Base-by-base conservation (phyloP, 2,113 vertebrate genomes). In the Mastomys coucha region DNA sequence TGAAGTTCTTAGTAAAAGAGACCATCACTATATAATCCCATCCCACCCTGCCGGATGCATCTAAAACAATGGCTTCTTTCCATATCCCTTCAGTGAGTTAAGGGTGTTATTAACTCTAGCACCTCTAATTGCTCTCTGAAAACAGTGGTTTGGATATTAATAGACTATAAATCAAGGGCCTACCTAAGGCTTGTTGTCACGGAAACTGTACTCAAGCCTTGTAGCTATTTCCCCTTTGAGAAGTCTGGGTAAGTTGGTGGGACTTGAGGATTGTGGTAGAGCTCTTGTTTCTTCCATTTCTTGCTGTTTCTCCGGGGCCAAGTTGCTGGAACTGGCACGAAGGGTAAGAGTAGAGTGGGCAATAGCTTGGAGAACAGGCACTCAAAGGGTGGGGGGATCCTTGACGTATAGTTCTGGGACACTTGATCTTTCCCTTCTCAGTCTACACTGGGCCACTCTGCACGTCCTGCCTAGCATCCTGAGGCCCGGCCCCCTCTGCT, bases 141-240 rank as follows among this genome's bases (percentile, higher is more conserved):
- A 96, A 97, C 94, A 97, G 95, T 97, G 89, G 94, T 97, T 97
- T 96, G 89, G 92, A 58, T 94, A 97, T 96, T 97, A 97, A 98
- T 92, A 96, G 96, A 89, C 86, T 96, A 90, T 77, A 97, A 97
- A 94, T 95, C 92, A 73, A 95, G 95, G 90, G 96, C 89, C 96
- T 88, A 97, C 96, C 97, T 97, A 93, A 93, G 73, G 86, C 96
- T 97, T 4, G 89, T 97, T 91, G 97, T 97, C 97, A 96, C 39
- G 89, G 97, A 97, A 97, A 98, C 96, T 9, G 73, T 86, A 72
- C 94, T 77, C 84, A 77, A 97, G 58, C 84, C 95, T 51, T 22
- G 31, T 1, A 82, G 60, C 95, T 69, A 51, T 96, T 82, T 28
- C 85, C 65, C 81, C 51, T 51, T 87, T 78, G 14, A 82, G 49